Evolutionary conservation across 1,140 invertebrate species (phyloP), one percentile per base, ranked within the genome.

Genomic region (Aphelinus atriplicis): DNA sequence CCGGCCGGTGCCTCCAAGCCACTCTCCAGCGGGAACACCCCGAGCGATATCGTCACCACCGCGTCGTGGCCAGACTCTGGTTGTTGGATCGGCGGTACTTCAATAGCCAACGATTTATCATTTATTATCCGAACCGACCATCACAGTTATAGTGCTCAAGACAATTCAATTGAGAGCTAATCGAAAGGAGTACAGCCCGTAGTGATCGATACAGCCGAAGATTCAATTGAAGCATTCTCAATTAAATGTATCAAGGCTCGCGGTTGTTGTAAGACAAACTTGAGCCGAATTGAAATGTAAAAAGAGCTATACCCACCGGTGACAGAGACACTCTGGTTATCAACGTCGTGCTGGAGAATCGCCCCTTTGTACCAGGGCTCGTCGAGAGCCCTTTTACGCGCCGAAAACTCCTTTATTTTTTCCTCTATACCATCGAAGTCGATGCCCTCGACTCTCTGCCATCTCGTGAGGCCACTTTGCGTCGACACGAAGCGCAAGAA

Each of bases 341-440:
- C 93, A 48, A 93, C 88, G 80, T 92, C 89, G 84, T 95, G 93
- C 80, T 95, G 94, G 56, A 97, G 90, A 3, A 98, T 95, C 2
- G 97, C 96, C 63, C 94, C 92, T 83, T 94, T 94, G 83, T 98
- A 98, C 94, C 96, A 98, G 0, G 94, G 92, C 84, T 97, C 96
- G 83, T 98, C 95, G 42, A 97, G 95, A 1, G 96, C 93, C 68
- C 91, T 90, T 10, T 91, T 92, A 7, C 73, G 70, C 6, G 45
- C 69, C 2, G 58, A 48, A 7, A 77, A 73, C 7, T 73, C 65
- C 0, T 43, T 7, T 2, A 77, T 69, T 2, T 55, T 62, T n/a
- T 77, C 66, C 9, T 73, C 55, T 46, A 61, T 57, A 7, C 4
- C 70, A 0, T 71, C 62, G 0, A 61, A 65, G 1, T 42, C 1